Percentiles rank a stretch among this genome's conserved stretches.
Conservation (phyloP, 2,888 invertebrate species). For the Macrostomum cliftonense region DNA sequence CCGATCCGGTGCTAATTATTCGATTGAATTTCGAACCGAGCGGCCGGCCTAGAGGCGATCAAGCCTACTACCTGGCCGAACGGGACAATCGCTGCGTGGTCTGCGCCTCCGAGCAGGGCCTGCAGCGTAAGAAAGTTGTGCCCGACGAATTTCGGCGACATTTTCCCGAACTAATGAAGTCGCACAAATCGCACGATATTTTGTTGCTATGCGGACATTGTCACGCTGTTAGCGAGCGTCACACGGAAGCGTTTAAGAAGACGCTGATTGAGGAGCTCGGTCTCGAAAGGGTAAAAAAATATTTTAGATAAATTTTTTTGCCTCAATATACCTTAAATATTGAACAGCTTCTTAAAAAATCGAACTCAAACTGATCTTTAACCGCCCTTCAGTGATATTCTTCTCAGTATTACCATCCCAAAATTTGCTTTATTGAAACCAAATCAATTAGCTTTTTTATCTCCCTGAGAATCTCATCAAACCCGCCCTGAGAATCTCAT, state of each 20-base stretch:
- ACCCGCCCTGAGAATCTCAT: no score
- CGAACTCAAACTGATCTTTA: no score
- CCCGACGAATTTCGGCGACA: constrained; percentile 57
- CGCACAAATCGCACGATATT: constrained; percentile 61
- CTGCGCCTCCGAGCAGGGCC: constrained; percentile 51
- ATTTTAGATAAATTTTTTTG: no score
- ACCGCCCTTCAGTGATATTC: no score
- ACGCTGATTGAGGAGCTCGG: constrained; percentile 43
- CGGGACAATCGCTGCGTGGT: constrained; percentile 61
- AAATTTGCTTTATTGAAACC: no score
- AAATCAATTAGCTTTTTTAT: no score
- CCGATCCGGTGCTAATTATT: constrained; percentile 47
- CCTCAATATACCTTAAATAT: no score
- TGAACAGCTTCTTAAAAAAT: no score
- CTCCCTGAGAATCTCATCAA: no score
- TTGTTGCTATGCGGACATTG: constrained; percentile 53
- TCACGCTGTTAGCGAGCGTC: constrained; percentile 51
- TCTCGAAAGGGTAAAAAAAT: no score
- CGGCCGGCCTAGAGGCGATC: constrained; percentile 52
- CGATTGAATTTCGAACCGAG: constrained; percentile 58
- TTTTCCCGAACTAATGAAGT: constrained; percentile 51
- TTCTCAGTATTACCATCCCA: no score
- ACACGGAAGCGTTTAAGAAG: constrained; percentile 46
- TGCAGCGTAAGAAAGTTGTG: constrained; percentile 58
- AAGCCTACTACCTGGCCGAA: constrained; percentile 49